Evolutionary conservation across 2,113 vertebrate genomes (phyloP).

Genomic region (Diphyllodes magnificus): DNA sequence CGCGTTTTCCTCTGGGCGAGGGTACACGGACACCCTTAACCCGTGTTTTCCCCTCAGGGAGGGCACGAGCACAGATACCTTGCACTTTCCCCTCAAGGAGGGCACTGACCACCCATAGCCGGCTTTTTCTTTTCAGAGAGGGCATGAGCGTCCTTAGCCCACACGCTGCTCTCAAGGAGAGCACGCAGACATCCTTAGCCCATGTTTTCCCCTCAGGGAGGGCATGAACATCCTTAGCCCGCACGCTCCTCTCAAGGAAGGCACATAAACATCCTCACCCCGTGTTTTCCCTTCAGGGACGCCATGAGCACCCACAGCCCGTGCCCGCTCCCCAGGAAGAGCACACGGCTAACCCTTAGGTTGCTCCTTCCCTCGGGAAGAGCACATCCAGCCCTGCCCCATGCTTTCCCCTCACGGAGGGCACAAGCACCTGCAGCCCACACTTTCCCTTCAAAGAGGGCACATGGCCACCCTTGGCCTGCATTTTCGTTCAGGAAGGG

Average conservation of each 20-base stretch:
- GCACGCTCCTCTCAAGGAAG: neutral
- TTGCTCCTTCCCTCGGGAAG: accelerated
- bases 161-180: neutral
- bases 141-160: neutral
- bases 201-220: neutral
- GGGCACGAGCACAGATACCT: neutral
- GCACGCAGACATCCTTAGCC: neutral
- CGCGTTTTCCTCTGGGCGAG: accelerated
- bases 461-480: neutral
- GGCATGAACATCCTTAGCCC: neutral
- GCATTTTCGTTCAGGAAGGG: accelerated
- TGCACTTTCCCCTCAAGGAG: neutral
- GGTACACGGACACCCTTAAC: neutral
- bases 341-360: neutral
- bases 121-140: neutral
- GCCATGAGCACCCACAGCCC: neutral
- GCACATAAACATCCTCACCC: neutral
- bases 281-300: neutral
- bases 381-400: neutral
- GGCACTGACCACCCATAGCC: no score
- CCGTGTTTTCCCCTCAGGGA: neutral
- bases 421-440: neutral
- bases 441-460: no score
- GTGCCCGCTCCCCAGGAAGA: neutral
- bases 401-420: neutral